Evolutionary conservation across 2,797 vertebrate genomes (phyloP).

Genomic region (Parotocinclus haroldoi): DNA sequence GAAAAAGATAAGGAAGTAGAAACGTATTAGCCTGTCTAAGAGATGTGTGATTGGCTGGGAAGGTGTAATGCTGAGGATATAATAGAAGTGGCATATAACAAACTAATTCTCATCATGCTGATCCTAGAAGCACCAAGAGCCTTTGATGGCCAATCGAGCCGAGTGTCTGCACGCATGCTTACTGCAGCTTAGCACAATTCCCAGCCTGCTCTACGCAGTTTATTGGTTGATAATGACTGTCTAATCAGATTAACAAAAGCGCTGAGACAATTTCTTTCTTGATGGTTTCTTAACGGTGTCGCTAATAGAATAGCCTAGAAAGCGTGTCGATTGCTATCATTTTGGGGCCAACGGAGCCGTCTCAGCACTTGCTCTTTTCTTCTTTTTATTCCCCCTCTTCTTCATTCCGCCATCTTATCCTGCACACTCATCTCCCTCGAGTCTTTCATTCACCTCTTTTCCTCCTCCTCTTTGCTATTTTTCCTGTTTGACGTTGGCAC

Average conservation of each 20-base stretch:
- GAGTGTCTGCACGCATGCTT: slow-evolving; percentile 45
- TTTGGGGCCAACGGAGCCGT: slow-evolving; percentile 68
- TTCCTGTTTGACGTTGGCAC: slow-evolving; percentile 64
- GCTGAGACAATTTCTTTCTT: slow-evolving; percentile 76
- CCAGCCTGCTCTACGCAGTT: slow-evolving; percentile 64
- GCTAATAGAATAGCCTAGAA: slow-evolving; percentile 76
- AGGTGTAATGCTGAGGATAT: not conserved
- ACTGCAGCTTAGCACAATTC: slow-evolving; percentile 62
- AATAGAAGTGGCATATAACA: not conserved
- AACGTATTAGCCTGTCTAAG: slow-evolving; percentile 18
- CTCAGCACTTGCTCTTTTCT: slow-evolving; percentile 61
- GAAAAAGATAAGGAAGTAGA: not conserved
- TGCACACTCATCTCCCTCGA: slow-evolving; percentile 55
- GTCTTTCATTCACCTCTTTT: slow-evolving; percentile 35
- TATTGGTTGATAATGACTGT: slow-evolving; percentile 73
- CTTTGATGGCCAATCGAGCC: slow-evolving; percentile 14
- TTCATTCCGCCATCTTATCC: slow-evolving; percentile 66
- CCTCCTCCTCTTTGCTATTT: slow-evolving; percentile 24
- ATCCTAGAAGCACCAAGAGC: slow-evolving; percentile 7
- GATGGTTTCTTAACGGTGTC: slow-evolving; percentile 76
- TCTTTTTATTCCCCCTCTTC: slow-evolving; percentile 38
- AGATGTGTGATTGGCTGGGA: slow-evolving; percentile 1
- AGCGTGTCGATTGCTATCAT: slow-evolving; percentile 74
- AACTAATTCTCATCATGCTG: slow-evolving; percentile 8
- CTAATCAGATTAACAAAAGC: slow-evolving; percentile 78